These are phyloP conservation scores for Grammomys surdaster DNA, from an alignment of 2,113 vertebrate genomes.

Conservation along the genomic window DNA sequence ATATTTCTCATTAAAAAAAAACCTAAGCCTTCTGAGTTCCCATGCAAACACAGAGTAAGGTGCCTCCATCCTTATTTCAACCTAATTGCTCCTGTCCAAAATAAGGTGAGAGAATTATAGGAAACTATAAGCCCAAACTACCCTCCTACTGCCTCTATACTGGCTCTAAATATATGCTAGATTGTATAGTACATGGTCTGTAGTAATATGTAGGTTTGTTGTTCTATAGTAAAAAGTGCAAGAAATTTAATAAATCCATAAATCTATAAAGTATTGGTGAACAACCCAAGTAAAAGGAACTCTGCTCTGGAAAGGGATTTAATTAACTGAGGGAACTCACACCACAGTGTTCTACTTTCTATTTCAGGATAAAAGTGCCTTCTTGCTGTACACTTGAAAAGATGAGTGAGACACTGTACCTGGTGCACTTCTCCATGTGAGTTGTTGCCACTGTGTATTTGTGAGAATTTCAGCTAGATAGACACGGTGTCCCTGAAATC, in stretches of 20 bases:
- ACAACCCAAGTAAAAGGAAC: background rate
- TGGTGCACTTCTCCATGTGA: background rate
- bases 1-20: background rate
- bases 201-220: slow-evolving; percentile 19
- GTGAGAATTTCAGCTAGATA: background rate
- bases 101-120: background rate
- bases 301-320: slow-evolving; percentile 17
- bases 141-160: background rate
- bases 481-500: background rate
- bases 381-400: background rate
- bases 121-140: background rate
- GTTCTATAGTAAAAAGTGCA: background rate
- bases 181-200: background rate
- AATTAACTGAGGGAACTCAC: background rate
- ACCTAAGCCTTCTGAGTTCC: background rate
- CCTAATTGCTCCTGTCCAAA: slow-evolving; percentile 31
- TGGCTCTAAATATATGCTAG: background rate
- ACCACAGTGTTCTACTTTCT: background rate
- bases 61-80: background rate
- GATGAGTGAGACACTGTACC: background rate
- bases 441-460: background rate
- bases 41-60: background rate
- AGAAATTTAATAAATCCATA: slow-evolving; percentile 50
- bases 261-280: background rate
- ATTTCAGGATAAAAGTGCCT: background rate